Conservation (phyloP, 2,113 vertebrate genomes). For the Scophthalmus maximus region DNA sequence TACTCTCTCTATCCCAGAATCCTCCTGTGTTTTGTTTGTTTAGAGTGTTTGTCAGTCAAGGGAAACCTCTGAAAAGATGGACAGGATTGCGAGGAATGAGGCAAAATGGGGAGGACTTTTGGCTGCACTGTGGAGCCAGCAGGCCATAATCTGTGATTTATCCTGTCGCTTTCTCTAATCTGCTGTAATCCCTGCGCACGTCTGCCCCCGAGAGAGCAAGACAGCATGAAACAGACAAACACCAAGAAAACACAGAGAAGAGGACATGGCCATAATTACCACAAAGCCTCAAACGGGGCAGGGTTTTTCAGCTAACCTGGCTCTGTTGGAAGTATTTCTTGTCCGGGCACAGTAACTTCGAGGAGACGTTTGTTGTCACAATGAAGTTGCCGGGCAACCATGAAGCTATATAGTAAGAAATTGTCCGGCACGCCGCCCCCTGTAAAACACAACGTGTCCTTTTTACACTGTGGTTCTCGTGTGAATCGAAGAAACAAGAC, state of each 20-base stretch:
- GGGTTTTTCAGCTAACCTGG: too few relatives aligned
- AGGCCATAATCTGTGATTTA: constrained; percentile 69
- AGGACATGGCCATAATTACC: background rate
- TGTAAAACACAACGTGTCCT: too few relatives aligned
- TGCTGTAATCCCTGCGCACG: constrained; percentile 69
- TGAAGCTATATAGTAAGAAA: too few relatives aligned
- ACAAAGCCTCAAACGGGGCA: constrained; percentile 21
- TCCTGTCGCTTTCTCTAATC: constrained; percentile 73
- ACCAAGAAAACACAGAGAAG: constrained; percentile 22
- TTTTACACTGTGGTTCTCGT: too few relatives aligned
- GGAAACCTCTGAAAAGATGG: constrained; percentile 27
- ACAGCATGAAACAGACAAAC: constrained; percentile 29
- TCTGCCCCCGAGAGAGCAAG: constrained; percentile 27
- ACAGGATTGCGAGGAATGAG: constrained; percentile 39
- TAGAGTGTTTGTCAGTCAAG: background rate
- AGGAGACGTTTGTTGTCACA: too few relatives aligned
- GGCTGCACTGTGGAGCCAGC: constrained; percentile 32
- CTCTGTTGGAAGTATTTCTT: too few relatives aligned
- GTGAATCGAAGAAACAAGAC: too few relatives aligned
- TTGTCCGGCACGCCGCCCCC: too few relatives aligned
- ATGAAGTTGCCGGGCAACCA: too few relatives aligned
- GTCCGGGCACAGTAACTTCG: too few relatives aligned
- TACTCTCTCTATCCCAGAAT: background rate
- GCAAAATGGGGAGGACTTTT: constrained; percentile 27
- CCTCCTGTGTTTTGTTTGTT: background rate